A percentile compares a stretch with the other conserved stretches of the same genome.
phyloP scores from a whole-genome alignment of 2,888 invertebrate species.

The Alentia gelatinosa region DNA sequence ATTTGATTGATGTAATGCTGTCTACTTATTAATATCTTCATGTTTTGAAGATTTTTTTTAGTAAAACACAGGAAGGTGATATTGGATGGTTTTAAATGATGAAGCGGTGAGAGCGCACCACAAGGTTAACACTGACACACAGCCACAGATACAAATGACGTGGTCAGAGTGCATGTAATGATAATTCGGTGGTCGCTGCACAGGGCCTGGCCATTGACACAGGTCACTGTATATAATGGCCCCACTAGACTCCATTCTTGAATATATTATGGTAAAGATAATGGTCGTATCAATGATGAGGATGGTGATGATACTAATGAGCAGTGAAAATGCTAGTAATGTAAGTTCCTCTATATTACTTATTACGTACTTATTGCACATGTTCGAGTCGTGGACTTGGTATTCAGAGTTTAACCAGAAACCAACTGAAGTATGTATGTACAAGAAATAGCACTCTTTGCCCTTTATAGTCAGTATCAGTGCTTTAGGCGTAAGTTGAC shows the following conservation, averaged over 20 bases:
- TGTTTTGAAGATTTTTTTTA: neutral
- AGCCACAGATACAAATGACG: neutral
- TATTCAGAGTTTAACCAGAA: neutral
- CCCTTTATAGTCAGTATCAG: neutral
- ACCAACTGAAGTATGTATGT: neutral
- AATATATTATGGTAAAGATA: conserved; percentile 20
- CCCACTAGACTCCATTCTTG: conserved; percentile 9
- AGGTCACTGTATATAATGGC: conserved; percentile 42
- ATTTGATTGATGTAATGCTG: conserved; percentile 15
- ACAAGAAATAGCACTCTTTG: neutral
- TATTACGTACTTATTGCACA: neutral
- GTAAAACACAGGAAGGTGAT: neutral
- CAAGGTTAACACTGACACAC: neutral
- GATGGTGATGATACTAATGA: neutral
- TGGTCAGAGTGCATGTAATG: neutral
- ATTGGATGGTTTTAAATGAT: neutral
- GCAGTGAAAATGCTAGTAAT: neutral
- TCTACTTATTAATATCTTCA: neutral
- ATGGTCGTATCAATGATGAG: neutral
- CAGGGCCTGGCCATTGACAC: neutral
- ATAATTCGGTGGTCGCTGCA: neutral
- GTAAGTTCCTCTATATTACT: conserved; percentile 10
- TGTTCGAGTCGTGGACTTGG: neutral
- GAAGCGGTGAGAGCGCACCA: neutral
- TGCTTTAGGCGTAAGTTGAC: conserved; percentile 29